phyloP scores from a whole-genome alignment of 2,797 vertebrate species.

The Lateolabrax maculatus region DNA sequence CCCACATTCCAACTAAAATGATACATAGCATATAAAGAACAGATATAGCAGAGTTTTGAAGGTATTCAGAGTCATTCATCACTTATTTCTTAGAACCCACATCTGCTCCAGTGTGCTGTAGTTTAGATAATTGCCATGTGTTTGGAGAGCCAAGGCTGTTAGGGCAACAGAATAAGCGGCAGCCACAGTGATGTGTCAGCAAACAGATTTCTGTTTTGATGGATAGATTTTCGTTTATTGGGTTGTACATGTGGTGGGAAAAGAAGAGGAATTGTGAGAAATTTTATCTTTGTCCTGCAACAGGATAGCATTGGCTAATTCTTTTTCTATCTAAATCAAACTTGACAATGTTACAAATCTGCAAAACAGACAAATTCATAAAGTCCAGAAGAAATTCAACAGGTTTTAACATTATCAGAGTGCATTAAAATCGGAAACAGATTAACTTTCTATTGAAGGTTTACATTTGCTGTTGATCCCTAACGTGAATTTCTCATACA shows the following conservation, averaged over 20 bases:
- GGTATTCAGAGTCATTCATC: constrained; percentile 26
- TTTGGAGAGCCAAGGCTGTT: constrained; percentile 3
- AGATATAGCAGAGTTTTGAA: constrained; percentile 18
- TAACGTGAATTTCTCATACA: neutral
- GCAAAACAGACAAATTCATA: neutral
- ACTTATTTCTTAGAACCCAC: constrained; percentile 12
- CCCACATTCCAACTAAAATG: neutral
- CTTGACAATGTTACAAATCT: neutral
- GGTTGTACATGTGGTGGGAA: neutral
- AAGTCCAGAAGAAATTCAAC: neutral
- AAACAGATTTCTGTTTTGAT: constrained; percentile 11
- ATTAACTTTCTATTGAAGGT: neutral
- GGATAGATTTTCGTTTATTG: neutral
- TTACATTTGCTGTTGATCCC: neutral
- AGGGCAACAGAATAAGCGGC: neutral
- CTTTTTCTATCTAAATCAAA: neutral
- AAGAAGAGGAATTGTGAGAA: neutral
- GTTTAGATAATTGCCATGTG: constrained; percentile 31
- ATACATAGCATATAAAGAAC: constrained; percentile 16
- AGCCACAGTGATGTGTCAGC: constrained; percentile 21
- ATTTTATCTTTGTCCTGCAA: neutral
- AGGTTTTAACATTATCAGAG: constrained; percentile 30
- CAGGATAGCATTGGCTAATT: neutral
- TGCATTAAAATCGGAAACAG: constrained; percentile 10
- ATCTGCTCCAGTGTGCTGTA: constrained; percentile 31